Conservation (phyloP, 2,113 vertebrate genomes). For the Thalassarche chlororhynchos region DNA sequence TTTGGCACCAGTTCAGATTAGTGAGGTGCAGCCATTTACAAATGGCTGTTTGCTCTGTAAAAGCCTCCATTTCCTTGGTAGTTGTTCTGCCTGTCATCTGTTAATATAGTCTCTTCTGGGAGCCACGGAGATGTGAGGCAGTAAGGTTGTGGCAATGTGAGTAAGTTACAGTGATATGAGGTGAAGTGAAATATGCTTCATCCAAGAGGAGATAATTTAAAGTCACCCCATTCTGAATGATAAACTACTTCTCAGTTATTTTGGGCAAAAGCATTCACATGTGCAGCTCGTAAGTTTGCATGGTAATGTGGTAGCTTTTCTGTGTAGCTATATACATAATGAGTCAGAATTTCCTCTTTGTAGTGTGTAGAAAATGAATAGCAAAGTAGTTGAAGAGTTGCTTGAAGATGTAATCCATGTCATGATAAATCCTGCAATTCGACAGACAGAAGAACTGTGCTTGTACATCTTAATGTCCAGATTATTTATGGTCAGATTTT, state of each 20-base stretch:
- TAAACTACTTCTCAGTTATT: not conserved
- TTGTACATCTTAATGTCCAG: not conserved
- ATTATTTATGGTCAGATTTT: not conserved
- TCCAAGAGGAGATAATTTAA: not conserved
- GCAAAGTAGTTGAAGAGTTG: not conserved
- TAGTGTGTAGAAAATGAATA: not conserved
- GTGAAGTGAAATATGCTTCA: not conserved
- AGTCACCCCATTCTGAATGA: not conserved
- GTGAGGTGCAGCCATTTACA: not conserved
- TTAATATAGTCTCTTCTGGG: not conserved
- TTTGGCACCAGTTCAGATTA: not conserved
- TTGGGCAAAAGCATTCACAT: not conserved
- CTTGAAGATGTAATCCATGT: not conserved
- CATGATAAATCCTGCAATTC: not conserved
- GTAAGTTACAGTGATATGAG: not conserved
- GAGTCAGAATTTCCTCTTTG: constrained; percentile 3
- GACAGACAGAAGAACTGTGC: not conserved
- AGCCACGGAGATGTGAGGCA: not conserved
- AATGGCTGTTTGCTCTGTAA: not conserved
- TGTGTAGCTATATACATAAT: not conserved
- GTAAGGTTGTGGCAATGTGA: not conserved
- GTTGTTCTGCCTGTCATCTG: not conserved
- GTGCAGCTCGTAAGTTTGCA: not conserved
- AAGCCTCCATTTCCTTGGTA: not conserved
- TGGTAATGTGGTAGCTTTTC: not conserved